These are phyloP conservation scores for Drosophila trapezifrons DNA, from an alignment of 1,140 invertebrate genomes.

Conservation along the genomic window DNA sequence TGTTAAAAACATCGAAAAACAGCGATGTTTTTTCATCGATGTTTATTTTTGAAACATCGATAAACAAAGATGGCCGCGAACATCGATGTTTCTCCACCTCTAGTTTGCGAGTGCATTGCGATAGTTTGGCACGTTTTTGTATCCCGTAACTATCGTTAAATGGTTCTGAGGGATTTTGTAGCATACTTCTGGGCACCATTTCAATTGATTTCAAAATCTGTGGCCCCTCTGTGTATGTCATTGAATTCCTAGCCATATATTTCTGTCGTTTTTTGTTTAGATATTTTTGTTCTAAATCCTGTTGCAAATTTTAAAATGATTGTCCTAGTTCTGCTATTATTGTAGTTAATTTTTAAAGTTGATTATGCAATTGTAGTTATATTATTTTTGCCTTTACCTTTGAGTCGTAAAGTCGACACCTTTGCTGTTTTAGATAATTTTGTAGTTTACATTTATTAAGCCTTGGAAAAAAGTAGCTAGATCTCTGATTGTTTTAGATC, in stretches of 20 bases:
- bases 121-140: neutral
- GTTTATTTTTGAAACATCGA: too few species aligned
- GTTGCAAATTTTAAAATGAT: too few species aligned
- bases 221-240: too few species aligned
- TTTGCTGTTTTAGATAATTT: conserved; percentile 13
- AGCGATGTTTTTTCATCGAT: too few species aligned
- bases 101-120: neutral
- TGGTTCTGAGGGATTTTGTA: neutral
- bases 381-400: conserved; percentile 1
- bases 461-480: conserved; percentile 14
- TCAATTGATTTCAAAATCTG: too few species aligned
- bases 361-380: neutral
- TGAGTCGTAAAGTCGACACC: too few species aligned
- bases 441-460: conserved; percentile 1
- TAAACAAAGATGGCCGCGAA: too few species aligned
- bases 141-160: neutral
- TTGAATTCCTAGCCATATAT: neutral
- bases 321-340: neutral
- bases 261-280: neutral
- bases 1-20: too few species aligned
- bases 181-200: neutral
- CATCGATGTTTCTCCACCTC: too few species aligned
- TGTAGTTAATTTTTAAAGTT: conserved; percentile 11
- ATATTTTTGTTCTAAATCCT: conserved; percentile 8
- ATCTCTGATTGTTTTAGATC: conserved; percentile 30